Percentiles rank a stretch among this genome's conserved stretches.
phyloP scores from a whole-genome alignment of 2,797 vertebrate species.

The Sardinella longiceps region DNA sequence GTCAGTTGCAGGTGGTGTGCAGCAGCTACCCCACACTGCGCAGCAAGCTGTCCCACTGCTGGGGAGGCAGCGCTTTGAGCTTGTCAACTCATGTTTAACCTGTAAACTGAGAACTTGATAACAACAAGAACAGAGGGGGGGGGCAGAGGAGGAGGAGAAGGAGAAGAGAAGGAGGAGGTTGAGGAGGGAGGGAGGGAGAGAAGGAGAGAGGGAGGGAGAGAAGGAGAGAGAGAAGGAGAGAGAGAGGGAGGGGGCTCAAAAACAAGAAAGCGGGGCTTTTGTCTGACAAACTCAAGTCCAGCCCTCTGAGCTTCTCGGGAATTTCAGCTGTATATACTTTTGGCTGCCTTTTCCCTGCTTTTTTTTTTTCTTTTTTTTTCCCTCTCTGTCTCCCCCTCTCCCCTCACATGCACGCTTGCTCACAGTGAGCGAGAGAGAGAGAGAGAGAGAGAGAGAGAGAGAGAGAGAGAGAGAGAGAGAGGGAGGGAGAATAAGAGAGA shows the following conservation, averaged over 20 bases:
- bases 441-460: constrained; percentile 49
- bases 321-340: constrained; percentile 60
- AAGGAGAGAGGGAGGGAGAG: constrained; percentile 41
- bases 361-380: no score
- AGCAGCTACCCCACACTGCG: constrained; percentile 4
- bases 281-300: constrained; percentile 58
- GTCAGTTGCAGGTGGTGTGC: neutral
- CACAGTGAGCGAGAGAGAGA: constrained; percentile 41
- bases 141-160: constrained; percentile 36
- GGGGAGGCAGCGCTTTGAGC: constrained; percentile 42
- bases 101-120: constrained; percentile 79
- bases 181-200: constrained; percentile 42
- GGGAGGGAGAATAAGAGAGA: constrained; percentile 45
- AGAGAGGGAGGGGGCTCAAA: neutral
- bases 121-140: constrained; percentile 59
- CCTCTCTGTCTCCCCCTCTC: constrained; percentile 54
- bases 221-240: neutral
- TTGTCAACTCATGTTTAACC: constrained; percentile 74
- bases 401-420: constrained; percentile 61
- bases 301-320: constrained; percentile 62
- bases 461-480: constrained; percentile 30
- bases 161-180: constrained; percentile 38
- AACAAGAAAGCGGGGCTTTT: constrained; percentile 45
- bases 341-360: constrained; percentile 36
- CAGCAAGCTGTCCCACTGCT: neutral